Base-by-base conservation (phyloP, 2,113 vertebrate genomes). In the Chauna torquata region DNA sequence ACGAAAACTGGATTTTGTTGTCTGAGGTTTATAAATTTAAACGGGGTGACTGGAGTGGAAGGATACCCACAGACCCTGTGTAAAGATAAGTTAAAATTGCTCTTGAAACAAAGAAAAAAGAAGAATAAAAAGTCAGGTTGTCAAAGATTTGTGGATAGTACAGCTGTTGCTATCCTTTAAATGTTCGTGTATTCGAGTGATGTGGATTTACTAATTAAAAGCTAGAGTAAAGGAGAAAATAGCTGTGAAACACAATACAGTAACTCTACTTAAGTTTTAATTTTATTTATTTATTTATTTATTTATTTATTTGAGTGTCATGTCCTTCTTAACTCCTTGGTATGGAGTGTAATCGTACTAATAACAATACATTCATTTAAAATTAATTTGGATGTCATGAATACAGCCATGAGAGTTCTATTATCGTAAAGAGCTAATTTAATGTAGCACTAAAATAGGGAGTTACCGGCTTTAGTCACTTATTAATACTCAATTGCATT, bases 381-480 rank as follows among this genome's bases (percentile, higher is more conserved):
- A 96, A 95, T 97, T 94, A 94, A 88, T 96, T 70, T 96, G 49
- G 25, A 75, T 54, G 28, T 76, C 85, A 96, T 30, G 49, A 18
- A 64, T 38, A 78, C 18, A 91, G 69, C 82, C 32, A 22, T 81
- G 86, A 86, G 27, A 92, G 59, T 61, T 85, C 45, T 50, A 69
- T 2, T 90, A 36, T 12, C 95, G 93, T 47, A 86, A 38, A 96
- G 71, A 55, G n/a, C 66, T 95, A 96, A 95, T 95, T 96, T 92
- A 88, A 94, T 77, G 32, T 36, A 80, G 19, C 36, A 80, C 86
- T 94, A 36, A 90, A 97, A 78, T 80, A 94, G 55, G 90, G 32
- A 70, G 18, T 81, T 96, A 64, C 52, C 28, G 8, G 72, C 44
- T 92, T 58, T 92, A 90, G 30, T 88, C 3, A 19, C 66, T 70